Conservation (phyloP, 2,888 invertebrate genomes). For the Andricus quercusramuli region DNA sequence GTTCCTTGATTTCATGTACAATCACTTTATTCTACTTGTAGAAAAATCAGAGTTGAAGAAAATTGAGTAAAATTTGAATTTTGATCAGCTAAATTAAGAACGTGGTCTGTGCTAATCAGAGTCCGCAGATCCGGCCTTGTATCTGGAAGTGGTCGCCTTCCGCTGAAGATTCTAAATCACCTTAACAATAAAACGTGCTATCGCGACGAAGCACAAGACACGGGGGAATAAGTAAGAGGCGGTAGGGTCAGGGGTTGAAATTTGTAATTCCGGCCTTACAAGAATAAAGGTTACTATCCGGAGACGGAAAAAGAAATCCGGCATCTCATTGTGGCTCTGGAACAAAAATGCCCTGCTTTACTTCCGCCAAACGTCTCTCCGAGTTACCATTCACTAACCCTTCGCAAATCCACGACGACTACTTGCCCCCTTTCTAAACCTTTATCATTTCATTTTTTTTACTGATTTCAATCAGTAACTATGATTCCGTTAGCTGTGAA, state of each 20-base stretch:
- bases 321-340: constrained; percentile 71
- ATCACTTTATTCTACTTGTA: no score
- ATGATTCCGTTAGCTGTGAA: no score
- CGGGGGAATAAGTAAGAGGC: constrained; percentile 51
- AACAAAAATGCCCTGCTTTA: constrained; percentile 67
- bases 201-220: constrained; percentile 44
- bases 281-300: constrained; percentile 63
- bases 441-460: no score
- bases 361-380: constrained; percentile 61
- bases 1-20: no score
- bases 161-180: constrained; percentile 63
- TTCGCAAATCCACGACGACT: constrained; percentile 51
- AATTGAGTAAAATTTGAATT: background rate
- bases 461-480: no score
- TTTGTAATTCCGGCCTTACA: constrained; percentile 74
- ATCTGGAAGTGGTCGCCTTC: constrained; percentile 50
- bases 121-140: constrained; percentile 32
- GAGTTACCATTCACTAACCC: constrained; percentile 57
- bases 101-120: constrained; percentile 15
- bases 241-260: constrained; percentile 63
- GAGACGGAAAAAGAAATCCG: constrained; percentile 71
- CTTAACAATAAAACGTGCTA: constrained; percentile 59
- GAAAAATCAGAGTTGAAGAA: background rate
- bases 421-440: background rate
- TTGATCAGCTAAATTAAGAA: background rate